These are phyloP conservation scores for Chironomus riparius DNA, from an alignment of 2,888 invertebrate species.

Conservation along the genomic window DNA sequence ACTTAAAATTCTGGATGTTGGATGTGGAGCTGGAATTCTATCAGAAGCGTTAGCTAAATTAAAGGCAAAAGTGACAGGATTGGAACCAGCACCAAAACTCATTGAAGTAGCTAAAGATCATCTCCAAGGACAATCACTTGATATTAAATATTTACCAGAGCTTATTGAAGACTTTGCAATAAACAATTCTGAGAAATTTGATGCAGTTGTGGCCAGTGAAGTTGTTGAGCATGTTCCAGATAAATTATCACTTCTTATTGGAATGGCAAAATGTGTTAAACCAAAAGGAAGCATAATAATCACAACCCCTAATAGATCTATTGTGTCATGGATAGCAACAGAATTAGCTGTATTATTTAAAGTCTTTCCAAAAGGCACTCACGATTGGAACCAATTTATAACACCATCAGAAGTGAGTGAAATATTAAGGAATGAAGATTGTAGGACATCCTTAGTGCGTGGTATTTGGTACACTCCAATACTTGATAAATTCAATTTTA, in stretches of 20 bases:
- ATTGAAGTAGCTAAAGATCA: slow-evolving; percentile 62
- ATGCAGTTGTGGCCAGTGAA: slow-evolving; percentile 81
- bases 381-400: slow-evolving; percentile 85
- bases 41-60: slow-evolving; percentile 67
- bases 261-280: slow-evolving; percentile 56
- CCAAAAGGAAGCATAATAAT: slow-evolving; percentile 61
- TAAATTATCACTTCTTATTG: slow-evolving; percentile 57
- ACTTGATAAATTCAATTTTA: slow-evolving; percentile 45
- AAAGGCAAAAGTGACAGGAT: slow-evolving; percentile 69
- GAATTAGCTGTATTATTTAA: slow-evolving; percentile 64
- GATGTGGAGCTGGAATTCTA: slow-evolving; percentile 83
- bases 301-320: slow-evolving; percentile 56
- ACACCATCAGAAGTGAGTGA: slow-evolving; percentile 66
- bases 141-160: slow-evolving; percentile 36
- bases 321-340: slow-evolving; percentile 58
- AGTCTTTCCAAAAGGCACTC: slow-evolving; percentile 73
- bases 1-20: slow-evolving; percentile 71
- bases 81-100: slow-evolving; percentile 67
- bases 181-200: slow-evolving; percentile 50
- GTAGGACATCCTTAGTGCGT: slow-evolving; percentile 59
- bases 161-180: slow-evolving; percentile 47
- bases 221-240: slow-evolving; percentile 80
- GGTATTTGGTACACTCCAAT: slow-evolving; percentile 63
- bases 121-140: slow-evolving; percentile 31
- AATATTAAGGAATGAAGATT: slow-evolving; percentile 63